Conservation (phyloP, 1,140 invertebrate species). For the Drosophila murphyi region DNA sequence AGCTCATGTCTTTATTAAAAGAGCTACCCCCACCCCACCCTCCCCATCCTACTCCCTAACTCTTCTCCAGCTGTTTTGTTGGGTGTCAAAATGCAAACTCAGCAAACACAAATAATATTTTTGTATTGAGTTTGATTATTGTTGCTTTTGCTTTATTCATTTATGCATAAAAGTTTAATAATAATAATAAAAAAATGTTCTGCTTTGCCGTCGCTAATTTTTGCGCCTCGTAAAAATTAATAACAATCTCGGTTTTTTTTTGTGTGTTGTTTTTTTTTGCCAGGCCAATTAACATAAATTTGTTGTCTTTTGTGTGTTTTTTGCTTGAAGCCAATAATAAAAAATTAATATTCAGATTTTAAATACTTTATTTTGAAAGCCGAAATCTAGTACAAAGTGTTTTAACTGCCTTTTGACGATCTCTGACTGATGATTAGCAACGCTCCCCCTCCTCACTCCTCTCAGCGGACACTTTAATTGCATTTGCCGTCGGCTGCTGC, state of each 20-base stretch:
- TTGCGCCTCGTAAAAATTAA: conserved; percentile 79
- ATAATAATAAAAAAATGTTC: conserved; percentile 32
- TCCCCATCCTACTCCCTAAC: not conserved
- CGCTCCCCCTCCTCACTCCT: not conserved
- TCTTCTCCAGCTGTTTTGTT: conserved; percentile 10
- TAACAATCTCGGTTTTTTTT: conserved; percentile 55
- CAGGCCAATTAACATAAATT: conserved; percentile 73
- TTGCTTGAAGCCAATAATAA: conserved; percentile 26
- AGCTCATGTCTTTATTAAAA: not conserved
- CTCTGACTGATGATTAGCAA: conserved; percentile 19
- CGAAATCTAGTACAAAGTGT: conserved; percentile 9
- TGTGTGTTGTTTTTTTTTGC: too few relatives aligned
- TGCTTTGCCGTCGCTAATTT: conserved; percentile 65
- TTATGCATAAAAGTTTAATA: conserved; percentile 55
- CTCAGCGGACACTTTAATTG: conserved; percentile 50
- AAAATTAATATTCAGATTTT: not conserved
- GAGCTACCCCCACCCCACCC: not conserved
- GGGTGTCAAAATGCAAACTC: conserved; percentile 72
- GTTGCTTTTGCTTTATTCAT: conserved; percentile 23
- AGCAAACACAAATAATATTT: conserved; percentile 36
- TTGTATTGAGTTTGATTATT: not conserved
- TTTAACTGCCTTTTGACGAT: conserved; percentile 17
- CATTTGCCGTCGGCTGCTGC: conserved; percentile 58
- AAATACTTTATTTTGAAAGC: not conserved
- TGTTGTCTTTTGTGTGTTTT: conserved; percentile 54